A percentile compares a stretch with the other conserved stretches of the same genome.
These are phyloP conservation scores for Pheucticus melanocephalus DNA, from an alignment of 2,113 vertebrate species.

Conservation along the genomic window DNA sequence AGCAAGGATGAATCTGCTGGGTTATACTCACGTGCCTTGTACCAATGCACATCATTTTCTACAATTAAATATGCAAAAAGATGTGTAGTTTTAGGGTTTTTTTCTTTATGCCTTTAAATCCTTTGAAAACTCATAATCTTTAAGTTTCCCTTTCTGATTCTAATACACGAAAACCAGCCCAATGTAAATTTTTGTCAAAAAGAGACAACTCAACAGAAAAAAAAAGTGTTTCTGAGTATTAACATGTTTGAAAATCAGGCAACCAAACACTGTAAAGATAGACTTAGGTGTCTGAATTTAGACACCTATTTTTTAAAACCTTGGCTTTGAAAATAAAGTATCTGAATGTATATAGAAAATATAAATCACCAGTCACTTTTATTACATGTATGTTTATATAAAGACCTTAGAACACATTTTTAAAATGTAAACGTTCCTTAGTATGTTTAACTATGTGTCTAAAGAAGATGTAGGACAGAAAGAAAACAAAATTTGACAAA, in stretches of 20 bases:
- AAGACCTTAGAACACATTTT: slow-evolving; percentile 47
- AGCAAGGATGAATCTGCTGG: not conserved
- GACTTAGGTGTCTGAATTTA: slow-evolving; percentile 53
- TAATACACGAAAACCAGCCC: not conserved
- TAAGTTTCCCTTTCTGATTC: not conserved
- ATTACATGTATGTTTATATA: slow-evolving; percentile 61
- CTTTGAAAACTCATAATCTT: not conserved
- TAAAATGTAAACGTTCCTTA: slow-evolving; percentile 57
- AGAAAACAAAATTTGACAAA: slow-evolving; percentile 67
- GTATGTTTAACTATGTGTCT: slow-evolving; percentile 63
- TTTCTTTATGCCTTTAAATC: slow-evolving; percentile 9
- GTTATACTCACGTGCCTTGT: not conserved
- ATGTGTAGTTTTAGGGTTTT: not conserved
- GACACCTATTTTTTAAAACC: slow-evolving; percentile 56
- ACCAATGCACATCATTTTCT: not conserved
- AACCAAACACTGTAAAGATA: slow-evolving; percentile 26
- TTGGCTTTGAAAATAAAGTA: slow-evolving; percentile 38
- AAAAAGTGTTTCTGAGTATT: not conserved
- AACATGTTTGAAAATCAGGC: slow-evolving; percentile 31
- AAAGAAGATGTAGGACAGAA: slow-evolving; percentile 55
- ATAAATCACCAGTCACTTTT: slow-evolving; percentile 62
- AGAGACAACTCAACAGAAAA: not conserved
- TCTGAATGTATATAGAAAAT: slow-evolving; percentile 46
- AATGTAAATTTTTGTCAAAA: not conserved
- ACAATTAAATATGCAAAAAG: not conserved